phyloP scores from a whole-genome alignment of 1,140 invertebrate genomes.

The Danaus melanippus region DNA sequence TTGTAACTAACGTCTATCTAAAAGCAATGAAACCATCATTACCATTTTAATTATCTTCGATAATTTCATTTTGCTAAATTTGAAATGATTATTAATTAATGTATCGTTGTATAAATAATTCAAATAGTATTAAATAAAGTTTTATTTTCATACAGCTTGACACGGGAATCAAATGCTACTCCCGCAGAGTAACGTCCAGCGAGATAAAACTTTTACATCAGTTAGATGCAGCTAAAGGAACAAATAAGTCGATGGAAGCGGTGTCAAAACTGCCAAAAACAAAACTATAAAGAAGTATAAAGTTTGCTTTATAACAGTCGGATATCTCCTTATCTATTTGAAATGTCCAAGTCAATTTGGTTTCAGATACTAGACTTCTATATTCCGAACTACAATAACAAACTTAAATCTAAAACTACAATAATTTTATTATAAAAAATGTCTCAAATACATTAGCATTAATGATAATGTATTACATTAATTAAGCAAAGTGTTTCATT shows the following conservation, averaged over 20 bases:
- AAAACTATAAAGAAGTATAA: conserved; percentile 74
- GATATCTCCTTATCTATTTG: conserved; percentile 67
- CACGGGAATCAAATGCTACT: conserved; percentile 44
- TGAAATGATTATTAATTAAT: no score
- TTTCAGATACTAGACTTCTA: conserved; percentile 30
- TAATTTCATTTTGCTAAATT: no score
- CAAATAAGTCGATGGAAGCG: conserved; percentile 68
- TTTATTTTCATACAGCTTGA: no score
- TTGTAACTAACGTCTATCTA: no score
- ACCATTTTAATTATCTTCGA: no score
- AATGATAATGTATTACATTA: conserved; percentile 16
- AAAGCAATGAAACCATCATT: no score
- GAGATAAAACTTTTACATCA: conserved; percentile 63
- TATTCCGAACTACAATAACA: conserved; percentile 7
- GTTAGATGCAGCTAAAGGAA: conserved; percentile 61
- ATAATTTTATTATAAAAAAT: no score
- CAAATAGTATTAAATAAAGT: no score
- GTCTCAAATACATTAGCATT: conserved; percentile 1
- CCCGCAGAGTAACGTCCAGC: conserved; percentile 46
- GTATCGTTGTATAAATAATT: no score
- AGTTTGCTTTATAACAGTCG: conserved; percentile 64
- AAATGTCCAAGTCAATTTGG: conserved; percentile 63
- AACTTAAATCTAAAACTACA: no score
- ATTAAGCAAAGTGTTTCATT: conserved; percentile 20
- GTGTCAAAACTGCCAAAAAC: conserved; percentile 72